Evolutionary conservation across 2,888 invertebrate genomes (phyloP), one percentile per base, ranked within the genome.

Genomic region (Nemotelus pantherinus): DNA sequence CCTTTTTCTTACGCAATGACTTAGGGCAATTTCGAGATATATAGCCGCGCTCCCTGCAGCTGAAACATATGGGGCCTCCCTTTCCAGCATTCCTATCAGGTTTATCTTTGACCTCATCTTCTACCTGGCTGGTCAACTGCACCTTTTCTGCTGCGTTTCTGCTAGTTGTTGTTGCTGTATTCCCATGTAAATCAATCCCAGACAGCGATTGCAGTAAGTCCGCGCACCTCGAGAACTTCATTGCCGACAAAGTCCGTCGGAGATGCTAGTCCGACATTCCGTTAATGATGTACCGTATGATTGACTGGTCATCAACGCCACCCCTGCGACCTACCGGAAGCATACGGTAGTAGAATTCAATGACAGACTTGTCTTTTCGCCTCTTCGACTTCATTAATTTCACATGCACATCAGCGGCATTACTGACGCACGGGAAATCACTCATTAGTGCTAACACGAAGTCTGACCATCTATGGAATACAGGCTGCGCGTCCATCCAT

Each of bases 251-350:
- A 25, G 25, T 25, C 41, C 41, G 25, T 3, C 63, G 25, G 39
- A 63, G 9, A 63, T 39, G 9, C 25, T 39, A 2, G 41, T 63
- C 63, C 39, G 63, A 39, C 63, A 63, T 25, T 9, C 63, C 63
- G 41, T 63, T 63, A 39, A 63, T 63, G 39, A 63, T 63, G 9
- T 25, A 63, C 4, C 63, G 43, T 3, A 63, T 63, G 3, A 63
- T 41, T 41, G 63, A 63, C n/a, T 63, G 63, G 63, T 63, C 43
- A 43, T 63, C 63, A 43, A 63, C 63, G 9, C 63, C 63, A 39
- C 63, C 63, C 39, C 41, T 9, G 4, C 43, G 63, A 41, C 63
- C 63, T 5, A 63, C 3, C 63, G 63, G 41, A n/a, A 63, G 41
- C 63, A 63, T 63, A 4, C 63, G 63, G 43, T 63, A 63, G 25